Base-by-base conservation (phyloP, 2,797 vertebrate genomes). In the Arnoldichthys spilopterus region DNA sequence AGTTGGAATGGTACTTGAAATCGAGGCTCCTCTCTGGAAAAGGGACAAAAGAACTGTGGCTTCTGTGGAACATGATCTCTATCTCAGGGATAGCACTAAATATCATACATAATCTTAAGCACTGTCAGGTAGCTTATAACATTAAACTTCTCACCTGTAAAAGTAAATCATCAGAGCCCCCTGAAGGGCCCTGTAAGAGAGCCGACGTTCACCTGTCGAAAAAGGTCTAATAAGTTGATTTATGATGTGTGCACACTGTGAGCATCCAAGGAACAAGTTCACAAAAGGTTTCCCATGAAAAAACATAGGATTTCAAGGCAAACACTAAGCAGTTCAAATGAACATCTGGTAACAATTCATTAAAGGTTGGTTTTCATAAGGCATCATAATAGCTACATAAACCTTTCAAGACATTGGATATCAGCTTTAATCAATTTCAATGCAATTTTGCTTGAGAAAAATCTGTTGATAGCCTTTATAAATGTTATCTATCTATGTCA, bases 1-100 rank as follows among this genome's bases (percentile, higher is more conserved):
- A 99, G 91, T 90, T 99, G 98, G 89, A 99, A 99, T 0, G 98
- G 98, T 71, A 99, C 95, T 89, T 99, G 98, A 89, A 99, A 99
- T 61, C 98, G 93, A 15, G 98, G 98, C 83, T 99, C 98, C 66
- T 99, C 97, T 86, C 98, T 99, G 15, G 68, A 62, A 69, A 24
- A 16, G 13, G 2, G 18, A 62, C 11, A 9, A 22, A 49, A 70
- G 37, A 5, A 67, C 3, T 53, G 9, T 6, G 20, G 24, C 9
- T 32, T 43, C 47, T 54, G 62, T 51, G 18, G 6, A 20, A n/a
- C 45, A 53, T 54, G 16, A 49, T 28, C 40, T 69, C 6, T 18
- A 6, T 16, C 37, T 18, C n/a, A 34, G 53, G 49, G 18, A 40
- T 2, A 13, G 6, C 58, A 32, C 51, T 68, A 2, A 18, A 22